Evolutionary conservation across 64 coral and sea anemone genomes (phyloP), one percentile per base, ranked within the genome.

Genomic region (Montipora foliosa): DNA sequence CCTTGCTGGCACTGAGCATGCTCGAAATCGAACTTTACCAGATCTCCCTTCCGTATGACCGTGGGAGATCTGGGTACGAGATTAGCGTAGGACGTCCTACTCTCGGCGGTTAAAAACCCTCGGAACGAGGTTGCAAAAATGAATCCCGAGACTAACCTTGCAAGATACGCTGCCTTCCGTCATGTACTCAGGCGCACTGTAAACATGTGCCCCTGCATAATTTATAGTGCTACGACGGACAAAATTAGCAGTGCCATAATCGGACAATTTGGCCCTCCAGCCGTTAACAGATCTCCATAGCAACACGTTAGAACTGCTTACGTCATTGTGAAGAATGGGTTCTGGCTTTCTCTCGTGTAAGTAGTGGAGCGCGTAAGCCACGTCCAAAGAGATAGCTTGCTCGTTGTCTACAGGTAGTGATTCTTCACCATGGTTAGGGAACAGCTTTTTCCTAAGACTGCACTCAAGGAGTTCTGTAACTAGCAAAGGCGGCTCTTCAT

Each of bases 221-320:
- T 8, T 68, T 8, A 67, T 87, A n/a, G 21, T 19, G 25, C 69
- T 66, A 17, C 78, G 73, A 4, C 82, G 72, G 2, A 79, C 21
- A 8, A 93, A 58, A 47, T 87, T 93, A 17, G 87, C 87, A 0
- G 77, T 94, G n/a, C 93, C 93, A 76, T 94, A 94, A 61, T 94
- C 93, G 4, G 93, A 89, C 24, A 94, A 49, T 49, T 94, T 94
- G 3, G 77, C 87, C 82, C 87, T 60, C 93, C 93, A 94, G 67
- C n/a, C 7, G 37, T 37, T 25, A 20, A 19, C 69, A 12, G 48
- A 66, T 82, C 57, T 79, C 93, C 86, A 83, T 25, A 94, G 87
- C 60, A 94, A 67, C 68, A 94, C 93, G 25, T 94, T 94, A 6
- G 47, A 78, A 59, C 93, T 94, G 15, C 93, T 94, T 25, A 94